Evolutionary conservation across 2,888 invertebrate genomes (phyloP), one percentile per base, ranked within the genome.

Genomic region (Amphipyra tragopoginis): DNA sequence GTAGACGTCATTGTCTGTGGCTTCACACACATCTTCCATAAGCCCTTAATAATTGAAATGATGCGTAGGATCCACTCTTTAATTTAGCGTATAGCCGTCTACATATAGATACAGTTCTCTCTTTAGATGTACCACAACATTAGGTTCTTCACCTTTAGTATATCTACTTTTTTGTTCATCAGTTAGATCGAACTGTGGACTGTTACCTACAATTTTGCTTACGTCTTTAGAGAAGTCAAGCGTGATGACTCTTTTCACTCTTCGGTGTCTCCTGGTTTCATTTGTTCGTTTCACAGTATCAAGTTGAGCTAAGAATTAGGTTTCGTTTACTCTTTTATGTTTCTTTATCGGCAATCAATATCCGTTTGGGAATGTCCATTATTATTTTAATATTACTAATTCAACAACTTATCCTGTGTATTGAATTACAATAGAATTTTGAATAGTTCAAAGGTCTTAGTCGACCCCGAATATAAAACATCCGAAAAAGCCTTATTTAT

Each of bases 361-460:
- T 78, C 75, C 54, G 61, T 50, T 40, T 6, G 39, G 21, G 39
- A 44, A 57, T 29, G 29, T 29, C 33, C 52, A 43, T 59, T 65
- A 61, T 65, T 61, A 52, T 33, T 50, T 44, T 39, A 55, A 57
- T 63, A 58, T 54, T 57, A 21, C 21, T n/a, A 55, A 65, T 62
- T 62, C 60, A 74, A 29, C 14, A 40, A 65, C 47, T 53, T 49
- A 47, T 49, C 58, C 66, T 57, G 38, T 67, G 56, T 59, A 39
- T 58, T 56, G 29, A 62, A 66, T 69, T 51, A 47, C 42, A 65
- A 65, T 45, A 43, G 14, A 64, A 34, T 47, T 26, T 53, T 44
- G n/a, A 60, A 58, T 43, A 55, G 72, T 72, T 66, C 70, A 70
- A 64, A 75, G 73, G 63, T 73, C 65, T 53, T 45, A 73, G 49